A percentile compares a stretch with the other conserved stretches of the same genome.
Evolutionary conservation across 2,888 invertebrate genomes (phyloP).

Genomic region (Drosophila birchii): DNA sequence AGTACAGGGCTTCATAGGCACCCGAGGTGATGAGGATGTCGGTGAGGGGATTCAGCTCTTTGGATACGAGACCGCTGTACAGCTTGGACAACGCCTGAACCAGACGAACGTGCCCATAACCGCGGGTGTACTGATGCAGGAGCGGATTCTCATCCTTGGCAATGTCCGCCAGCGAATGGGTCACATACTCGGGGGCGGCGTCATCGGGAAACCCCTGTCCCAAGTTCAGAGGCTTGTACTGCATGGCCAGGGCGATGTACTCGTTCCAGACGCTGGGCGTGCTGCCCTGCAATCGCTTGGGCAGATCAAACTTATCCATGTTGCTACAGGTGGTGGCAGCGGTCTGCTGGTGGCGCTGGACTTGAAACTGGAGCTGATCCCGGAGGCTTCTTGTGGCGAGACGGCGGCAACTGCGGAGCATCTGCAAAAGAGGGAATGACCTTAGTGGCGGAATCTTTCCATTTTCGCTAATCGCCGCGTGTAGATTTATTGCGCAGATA

Average conservation of each 20-base stretch:
- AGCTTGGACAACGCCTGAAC: slow-evolving; percentile 93
- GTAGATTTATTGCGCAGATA: slow-evolving; percentile 21
- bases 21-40: slow-evolving; percentile 96
- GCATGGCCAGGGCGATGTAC: slow-evolving; percentile 92
- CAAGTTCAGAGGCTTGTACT: slow-evolving; percentile 95
- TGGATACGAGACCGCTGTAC: slow-evolving; percentile 91
- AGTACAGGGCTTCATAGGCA: slow-evolving; percentile 97
- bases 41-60: slow-evolving; percentile 91
- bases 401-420: slow-evolving; percentile 61
- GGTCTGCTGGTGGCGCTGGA: slow-evolving; percentile 11
- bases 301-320: slow-evolving; percentile 84
- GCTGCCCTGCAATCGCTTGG: slow-evolving; percentile 83
- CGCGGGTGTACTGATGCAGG: slow-evolving; percentile 96
- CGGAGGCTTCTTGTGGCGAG: slow-evolving; percentile 11
- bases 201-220: slow-evolving; percentile 99
- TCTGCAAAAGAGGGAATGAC: slow-evolving; percentile 55
- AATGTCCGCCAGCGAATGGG: slow-evolving; percentile 90
- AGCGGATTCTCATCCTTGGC: slow-evolving; percentile 89
- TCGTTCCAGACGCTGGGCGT: slow-evolving; percentile 89
- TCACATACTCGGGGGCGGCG: slow-evolving; percentile 92
- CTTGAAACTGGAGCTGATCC: slow-evolving; percentile 11
- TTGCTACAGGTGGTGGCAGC: neutral
- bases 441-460: slow-evolving; percentile 1
- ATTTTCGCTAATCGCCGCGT: slow-evolving; percentile 31
- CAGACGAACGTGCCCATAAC: slow-evolving; percentile 96